Evolutionary conservation across 2,797 vertebrate genomes (phyloP).

Genomic region (Darevskia nairensis): DNA sequence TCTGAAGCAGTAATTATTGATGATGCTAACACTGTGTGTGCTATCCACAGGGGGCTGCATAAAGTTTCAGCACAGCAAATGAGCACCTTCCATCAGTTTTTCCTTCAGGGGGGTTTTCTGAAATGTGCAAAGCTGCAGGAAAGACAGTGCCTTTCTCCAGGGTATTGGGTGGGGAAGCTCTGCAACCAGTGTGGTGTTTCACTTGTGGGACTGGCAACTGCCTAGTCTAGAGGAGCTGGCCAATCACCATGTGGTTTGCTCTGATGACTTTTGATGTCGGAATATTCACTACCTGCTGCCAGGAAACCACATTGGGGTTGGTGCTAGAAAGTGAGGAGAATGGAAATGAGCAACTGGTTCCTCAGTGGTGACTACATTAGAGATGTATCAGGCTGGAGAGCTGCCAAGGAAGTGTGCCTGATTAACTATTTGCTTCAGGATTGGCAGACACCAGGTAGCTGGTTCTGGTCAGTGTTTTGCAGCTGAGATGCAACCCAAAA

Average conservation of each 20-base stretch:
- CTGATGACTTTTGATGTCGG: neutral
- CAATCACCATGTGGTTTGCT: rapidly evolving
- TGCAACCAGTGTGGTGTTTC: neutral
- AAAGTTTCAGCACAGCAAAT: constrained; percentile 22
- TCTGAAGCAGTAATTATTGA: constrained; percentile 65
- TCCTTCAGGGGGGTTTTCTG: constrained; percentile 39
- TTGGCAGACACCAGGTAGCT: too few relatives aligned
- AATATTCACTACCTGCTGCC: constrained; percentile 2
- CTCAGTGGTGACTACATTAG: neutral
- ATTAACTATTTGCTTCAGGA: neutral
- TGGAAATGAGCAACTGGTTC: neutral
- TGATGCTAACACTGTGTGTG: constrained; percentile 32
- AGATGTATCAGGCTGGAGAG: neutral
- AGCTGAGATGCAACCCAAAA: neutral
- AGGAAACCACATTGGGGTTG: neutral
- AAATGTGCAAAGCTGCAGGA: neutral
- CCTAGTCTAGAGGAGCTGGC: neutral
- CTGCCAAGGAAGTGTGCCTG: neutral
- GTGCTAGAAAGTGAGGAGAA: neutral
- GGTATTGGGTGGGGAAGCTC: neutral
- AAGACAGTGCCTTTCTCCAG: neutral
- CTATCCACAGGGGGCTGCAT: constrained; percentile 45
- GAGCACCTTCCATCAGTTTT: constrained; percentile 4
- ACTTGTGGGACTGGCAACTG: neutral
- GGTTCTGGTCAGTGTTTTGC: neutral